phyloP scores from a whole-genome alignment of 2,113 vertebrate species.

The Dasyornis broadbenti region DNA sequence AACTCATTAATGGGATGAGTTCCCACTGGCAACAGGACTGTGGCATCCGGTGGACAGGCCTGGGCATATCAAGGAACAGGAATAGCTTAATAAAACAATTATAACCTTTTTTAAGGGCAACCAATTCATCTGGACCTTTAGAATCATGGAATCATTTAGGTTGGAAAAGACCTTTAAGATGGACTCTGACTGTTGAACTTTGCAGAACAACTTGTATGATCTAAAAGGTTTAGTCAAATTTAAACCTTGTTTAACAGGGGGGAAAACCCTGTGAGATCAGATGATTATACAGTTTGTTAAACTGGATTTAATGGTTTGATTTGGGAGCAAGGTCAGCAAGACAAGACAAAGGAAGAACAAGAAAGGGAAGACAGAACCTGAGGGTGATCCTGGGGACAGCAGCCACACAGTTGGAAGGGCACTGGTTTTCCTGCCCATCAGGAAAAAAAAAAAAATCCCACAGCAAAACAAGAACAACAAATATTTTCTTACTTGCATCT shows the following conservation, averaged over 20 bases:
- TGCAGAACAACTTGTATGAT: neutral
- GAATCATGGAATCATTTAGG: neutral
- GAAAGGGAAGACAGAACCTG: neutral
- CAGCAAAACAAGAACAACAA: neutral
- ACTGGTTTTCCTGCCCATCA: neutral
- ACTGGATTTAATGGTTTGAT: neutral
- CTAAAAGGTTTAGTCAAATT: neutral
- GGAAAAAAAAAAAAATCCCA: fast-evolving
- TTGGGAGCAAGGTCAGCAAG: neutral
- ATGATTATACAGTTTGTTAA: neutral
- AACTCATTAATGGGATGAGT: neutral
- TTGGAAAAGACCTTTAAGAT: neutral
- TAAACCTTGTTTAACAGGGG: neutral
- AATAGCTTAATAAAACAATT: neutral
- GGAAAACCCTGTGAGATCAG: neutral
- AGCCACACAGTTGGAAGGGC: neutral
- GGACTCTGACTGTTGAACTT: neutral
- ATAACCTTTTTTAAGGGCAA: neutral
- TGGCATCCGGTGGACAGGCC: neutral
- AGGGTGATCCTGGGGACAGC: neutral
- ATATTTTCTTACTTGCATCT: neutral
- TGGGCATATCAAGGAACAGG: neutral
- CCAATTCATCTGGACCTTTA: neutral
- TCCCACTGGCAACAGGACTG: neutral
- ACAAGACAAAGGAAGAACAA: neutral